A percentile compares a stretch with the other conserved stretches of the same genome.
These are phyloP conservation scores for Brachyistius frenatus DNA, from an alignment of 2,113 vertebrate species.

Conservation along the genomic window DNA sequence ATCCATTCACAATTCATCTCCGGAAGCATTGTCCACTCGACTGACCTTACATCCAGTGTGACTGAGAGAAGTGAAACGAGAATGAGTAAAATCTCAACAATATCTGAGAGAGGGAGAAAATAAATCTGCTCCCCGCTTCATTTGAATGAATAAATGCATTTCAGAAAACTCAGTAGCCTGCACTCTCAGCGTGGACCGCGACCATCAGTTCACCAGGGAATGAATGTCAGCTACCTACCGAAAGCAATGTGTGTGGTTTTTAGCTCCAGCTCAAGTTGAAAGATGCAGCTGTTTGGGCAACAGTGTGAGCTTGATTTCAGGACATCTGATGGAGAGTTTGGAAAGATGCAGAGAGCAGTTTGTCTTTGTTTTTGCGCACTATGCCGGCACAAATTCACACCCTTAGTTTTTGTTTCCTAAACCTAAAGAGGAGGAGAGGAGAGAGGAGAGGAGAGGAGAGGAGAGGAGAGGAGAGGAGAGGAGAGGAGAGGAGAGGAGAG, in stretches of 20 bases:
- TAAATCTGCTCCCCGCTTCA: constrained; percentile 25
- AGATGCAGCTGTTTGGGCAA: constrained; percentile 34
- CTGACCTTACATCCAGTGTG: constrained; percentile 29
- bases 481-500: neutral
- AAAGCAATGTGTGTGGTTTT: constrained; percentile 41
- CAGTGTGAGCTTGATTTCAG: constrained; percentile 22
- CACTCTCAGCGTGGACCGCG: constrained; percentile 41
- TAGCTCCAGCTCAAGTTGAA: constrained; percentile 40
- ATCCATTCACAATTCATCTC: constrained; percentile 37
- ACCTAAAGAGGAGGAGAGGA: neutral
- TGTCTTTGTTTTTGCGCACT: neutral
- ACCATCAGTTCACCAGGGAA: constrained; percentile 64
- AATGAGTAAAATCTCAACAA: constrained; percentile 44
- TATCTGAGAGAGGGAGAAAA: constrained; percentile 10
- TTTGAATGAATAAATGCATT: constrained; percentile 60
- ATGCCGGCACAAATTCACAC: neutral
- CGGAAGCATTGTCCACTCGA: neutral
- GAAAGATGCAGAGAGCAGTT: constrained; percentile 15
- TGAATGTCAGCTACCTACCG: constrained; percentile 57
- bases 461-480: constrained; percentile 19
- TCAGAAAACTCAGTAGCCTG: constrained; percentile 56
- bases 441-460: neutral
- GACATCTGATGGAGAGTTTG: constrained; percentile 34
- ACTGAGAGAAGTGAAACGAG: constrained; percentile 17
- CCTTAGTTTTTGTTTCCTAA: neutral